A percentile compares a stretch with the other conserved stretches of the same genome.
Conservation (phyloP, 2,113 vertebrate genomes). For the Trichomycterus rosablanca region DNA sequence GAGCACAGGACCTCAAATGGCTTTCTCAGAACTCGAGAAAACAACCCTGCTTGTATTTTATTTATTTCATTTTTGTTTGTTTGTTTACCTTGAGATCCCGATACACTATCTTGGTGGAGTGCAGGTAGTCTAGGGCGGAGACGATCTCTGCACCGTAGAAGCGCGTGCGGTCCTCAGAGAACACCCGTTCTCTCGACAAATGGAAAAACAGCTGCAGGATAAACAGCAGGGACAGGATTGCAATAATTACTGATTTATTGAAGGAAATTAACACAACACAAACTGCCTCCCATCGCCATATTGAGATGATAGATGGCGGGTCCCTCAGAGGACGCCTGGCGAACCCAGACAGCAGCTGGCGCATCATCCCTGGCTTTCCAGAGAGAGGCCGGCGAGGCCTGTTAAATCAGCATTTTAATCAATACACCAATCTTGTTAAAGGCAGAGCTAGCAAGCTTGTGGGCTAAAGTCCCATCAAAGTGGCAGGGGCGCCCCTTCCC, state of each 20-base stretch:
- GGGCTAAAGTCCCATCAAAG: conserved; percentile 78
- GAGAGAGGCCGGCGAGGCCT: conserved; percentile 72
- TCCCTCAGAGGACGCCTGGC: conserved; percentile 82
- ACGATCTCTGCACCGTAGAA: conserved; percentile 98
- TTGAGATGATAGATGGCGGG: conserved; percentile 98
- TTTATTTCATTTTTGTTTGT: conserved; percentile 44
- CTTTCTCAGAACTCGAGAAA: conserved; percentile 68
- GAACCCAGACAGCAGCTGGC: conserved; percentile 95
- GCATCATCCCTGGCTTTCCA: conserved; percentile 85
- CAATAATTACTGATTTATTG: conserved; percentile 99
- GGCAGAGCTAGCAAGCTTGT: conserved; percentile 66
- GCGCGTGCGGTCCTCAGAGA: conserved; percentile 97
- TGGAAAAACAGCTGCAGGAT: conserved; percentile 99
- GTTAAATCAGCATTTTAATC: conserved; percentile 98
- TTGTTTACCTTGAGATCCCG: conserved; percentile 97
- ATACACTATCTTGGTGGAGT: conserved; percentile 98
- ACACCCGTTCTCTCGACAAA: conserved; percentile 99
- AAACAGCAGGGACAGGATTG: conserved; percentile 96
- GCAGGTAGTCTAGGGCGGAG: conserved; percentile 95
- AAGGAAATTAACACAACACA: conserved; percentile 99
- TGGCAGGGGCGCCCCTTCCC: conserved; percentile 49
- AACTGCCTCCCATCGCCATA: conserved; percentile 99
- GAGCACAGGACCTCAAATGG: conserved; percentile 22
- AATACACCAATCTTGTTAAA: conserved; percentile 96
- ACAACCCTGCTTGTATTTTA: conserved; percentile 54